A percentile compares a stretch with the other conserved stretches of the same genome.
Conservation (phyloP, 1,140 invertebrate genomes). For the Neuroterus valhalla region DNA sequence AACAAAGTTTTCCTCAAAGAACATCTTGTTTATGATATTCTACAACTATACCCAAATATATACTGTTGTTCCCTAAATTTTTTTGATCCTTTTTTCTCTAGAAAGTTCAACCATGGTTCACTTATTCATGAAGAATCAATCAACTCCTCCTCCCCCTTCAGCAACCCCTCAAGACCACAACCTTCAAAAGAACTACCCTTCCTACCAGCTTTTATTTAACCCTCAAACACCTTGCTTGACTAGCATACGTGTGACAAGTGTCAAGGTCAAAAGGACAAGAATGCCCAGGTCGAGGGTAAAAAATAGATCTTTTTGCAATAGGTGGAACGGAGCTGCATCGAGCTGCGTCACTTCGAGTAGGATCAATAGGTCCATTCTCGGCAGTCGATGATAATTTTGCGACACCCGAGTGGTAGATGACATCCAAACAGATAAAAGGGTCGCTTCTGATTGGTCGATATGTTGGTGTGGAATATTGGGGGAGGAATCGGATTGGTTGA, state of each 20-base stretch:
- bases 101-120: too few species aligned
- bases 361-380: constrained; percentile 10
- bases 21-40: too few species aligned
- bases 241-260: constrained; percentile 12
- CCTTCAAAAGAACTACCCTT: neutral
- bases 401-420: constrained; percentile 58
- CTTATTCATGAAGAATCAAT: too few species aligned
- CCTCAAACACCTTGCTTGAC: neutral
- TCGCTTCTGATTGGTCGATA: constrained; percentile 56
- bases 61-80: too few species aligned
- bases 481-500: constrained; percentile 56
- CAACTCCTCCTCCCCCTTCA: too few species aligned
- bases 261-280: constrained; percentile 19
- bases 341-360: constrained; percentile 6
- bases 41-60: too few species aligned
- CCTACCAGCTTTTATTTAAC: neutral
- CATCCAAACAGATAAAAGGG: constrained; percentile 60
- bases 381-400: constrained; percentile 55
- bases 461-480: constrained; percentile 46
- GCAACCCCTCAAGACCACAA: too few species aligned
- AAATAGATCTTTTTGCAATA: neutral
- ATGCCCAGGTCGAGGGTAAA: neutral
- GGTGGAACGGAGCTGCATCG: constrained; percentile 16
- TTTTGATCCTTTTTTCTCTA: too few species aligned
- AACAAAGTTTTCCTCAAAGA: too few species aligned